These are phyloP conservation scores for Tetrapedia diversipes DNA, from an alignment of 2,888 invertebrate species.

Conservation along the genomic window DNA sequence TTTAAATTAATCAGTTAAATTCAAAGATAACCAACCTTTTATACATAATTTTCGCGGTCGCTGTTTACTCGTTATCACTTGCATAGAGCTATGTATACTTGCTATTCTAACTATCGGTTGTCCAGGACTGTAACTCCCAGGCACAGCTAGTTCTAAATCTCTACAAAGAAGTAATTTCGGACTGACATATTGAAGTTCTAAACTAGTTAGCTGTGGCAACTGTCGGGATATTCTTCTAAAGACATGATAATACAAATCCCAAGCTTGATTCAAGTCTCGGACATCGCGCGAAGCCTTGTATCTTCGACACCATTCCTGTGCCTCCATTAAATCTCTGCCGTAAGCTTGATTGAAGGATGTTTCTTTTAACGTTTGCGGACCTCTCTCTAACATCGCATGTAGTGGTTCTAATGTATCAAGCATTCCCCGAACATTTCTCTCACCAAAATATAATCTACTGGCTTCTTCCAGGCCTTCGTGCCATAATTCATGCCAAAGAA, in stretches of 20 bases:
- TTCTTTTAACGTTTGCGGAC: conserved; percentile 98
- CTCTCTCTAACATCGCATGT: conserved; percentile 96
- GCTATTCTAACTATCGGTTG: conserved; percentile 94
- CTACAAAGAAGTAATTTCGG: conserved; percentile 94
- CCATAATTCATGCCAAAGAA: conserved; percentile 99
- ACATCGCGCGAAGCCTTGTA: conserved; percentile 93
- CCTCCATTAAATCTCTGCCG: conserved; percentile 96
- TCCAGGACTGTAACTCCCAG: conserved; percentile 98
- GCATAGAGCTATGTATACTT: conserved; percentile 94
- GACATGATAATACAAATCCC: conserved; percentile 99
- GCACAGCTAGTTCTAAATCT: conserved; percentile 97
- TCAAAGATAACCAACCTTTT: conserved; percentile 83
- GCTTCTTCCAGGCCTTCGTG: conserved; percentile 99
- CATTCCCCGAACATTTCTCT: conserved; percentile 98
- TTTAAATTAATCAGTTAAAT: not conserved
- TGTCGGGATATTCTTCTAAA: conserved; percentile 98
- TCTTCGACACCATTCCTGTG: conserved; percentile 97
- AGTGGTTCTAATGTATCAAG: conserved; percentile 97
- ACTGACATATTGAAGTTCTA: conserved; percentile 97
- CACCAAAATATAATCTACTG: conserved; percentile 96
- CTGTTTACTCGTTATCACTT: conserved; percentile 99
- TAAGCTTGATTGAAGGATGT: conserved; percentile 98
- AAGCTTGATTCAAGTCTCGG: conserved; percentile 98
- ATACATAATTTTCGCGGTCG: conserved; percentile 97
- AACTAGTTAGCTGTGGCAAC: conserved; percentile 93